phyloP scores from a whole-genome alignment of 2,797 vertebrate species.

The Geotrypetes seraphini region DNA sequence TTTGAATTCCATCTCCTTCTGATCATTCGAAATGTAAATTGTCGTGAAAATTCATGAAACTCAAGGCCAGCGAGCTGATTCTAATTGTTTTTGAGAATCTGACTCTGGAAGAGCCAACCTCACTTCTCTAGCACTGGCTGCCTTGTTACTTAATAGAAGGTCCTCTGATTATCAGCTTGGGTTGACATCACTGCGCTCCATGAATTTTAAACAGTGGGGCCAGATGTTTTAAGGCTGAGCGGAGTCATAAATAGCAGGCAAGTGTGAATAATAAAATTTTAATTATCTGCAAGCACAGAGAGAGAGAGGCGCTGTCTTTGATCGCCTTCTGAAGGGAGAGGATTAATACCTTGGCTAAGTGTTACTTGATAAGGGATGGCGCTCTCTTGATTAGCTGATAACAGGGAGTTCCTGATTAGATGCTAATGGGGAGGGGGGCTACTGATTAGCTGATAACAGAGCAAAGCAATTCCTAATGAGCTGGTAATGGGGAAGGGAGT shows the following conservation, averaged over 20 bases:
- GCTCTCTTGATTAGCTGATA: too few species aligned
- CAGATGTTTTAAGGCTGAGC: slow-evolving; percentile 41
- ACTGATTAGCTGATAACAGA: too few species aligned
- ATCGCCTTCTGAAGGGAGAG: slow-evolving; percentile 17
- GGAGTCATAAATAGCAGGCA: slow-evolving; percentile 12
- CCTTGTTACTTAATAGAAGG: slow-evolving; percentile 34
- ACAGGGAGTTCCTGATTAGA: too few species aligned
- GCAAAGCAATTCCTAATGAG: too few species aligned
- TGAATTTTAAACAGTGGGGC: slow-evolving; percentile 34
- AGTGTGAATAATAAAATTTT: slow-evolving; percentile 34
- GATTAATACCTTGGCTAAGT: slow-evolving; percentile 7
- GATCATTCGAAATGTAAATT: slow-evolving; percentile 36
- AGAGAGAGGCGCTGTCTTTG: slow-evolving; percentile 12
- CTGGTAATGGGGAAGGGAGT: too few species aligned
- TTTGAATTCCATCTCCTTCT: slow-evolving; percentile 22
- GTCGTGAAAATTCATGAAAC: slow-evolving; percentile 43
- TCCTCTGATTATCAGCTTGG: slow-evolving; percentile 33
- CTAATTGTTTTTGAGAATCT: slow-evolving; percentile 30
- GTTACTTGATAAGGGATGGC: not conserved
- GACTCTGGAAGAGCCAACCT: slow-evolving; percentile 11
- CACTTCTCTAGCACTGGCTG: slow-evolving; percentile 25
- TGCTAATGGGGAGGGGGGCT: too few species aligned
- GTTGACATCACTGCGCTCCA: slow-evolving; percentile 12
- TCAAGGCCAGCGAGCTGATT: slow-evolving; percentile 24
- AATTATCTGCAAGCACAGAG: slow-evolving; percentile 25